Conservation (phyloP, 1,140 invertebrate genomes). For the Leptopilina boulardi region DNA sequence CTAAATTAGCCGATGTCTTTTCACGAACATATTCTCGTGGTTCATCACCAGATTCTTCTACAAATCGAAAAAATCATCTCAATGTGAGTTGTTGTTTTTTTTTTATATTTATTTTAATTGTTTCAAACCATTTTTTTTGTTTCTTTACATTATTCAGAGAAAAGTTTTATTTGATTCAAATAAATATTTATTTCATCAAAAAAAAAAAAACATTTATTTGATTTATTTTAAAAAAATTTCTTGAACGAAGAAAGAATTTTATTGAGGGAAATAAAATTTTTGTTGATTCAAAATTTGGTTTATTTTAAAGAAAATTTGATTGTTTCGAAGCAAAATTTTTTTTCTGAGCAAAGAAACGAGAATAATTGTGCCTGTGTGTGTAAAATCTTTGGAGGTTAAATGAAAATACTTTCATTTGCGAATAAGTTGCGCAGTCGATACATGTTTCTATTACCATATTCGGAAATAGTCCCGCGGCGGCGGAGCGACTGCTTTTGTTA, state of each 20-base stretch:
- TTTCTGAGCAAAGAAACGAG: not conserved
- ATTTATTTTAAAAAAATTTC: too few relatives aligned
- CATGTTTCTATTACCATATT: conserved; percentile 56
- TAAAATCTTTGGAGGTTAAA: conserved; percentile 33
- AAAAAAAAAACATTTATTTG: too few relatives aligned
- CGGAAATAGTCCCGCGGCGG: conserved; percentile 54
- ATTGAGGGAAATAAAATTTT: too few relatives aligned
- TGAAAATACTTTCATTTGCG: conserved; percentile 64
- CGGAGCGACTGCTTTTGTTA: conserved; percentile 32
- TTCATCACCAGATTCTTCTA: conserved; percentile 64
- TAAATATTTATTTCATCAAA: too few relatives aligned
- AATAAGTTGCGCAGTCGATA: conserved; percentile 56
- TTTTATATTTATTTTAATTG: not conserved
- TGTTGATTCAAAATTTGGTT: too few relatives aligned
- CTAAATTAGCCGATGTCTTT: conserved; percentile 77
- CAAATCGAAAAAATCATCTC: conserved; percentile 67
- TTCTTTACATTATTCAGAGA: too few relatives aligned
- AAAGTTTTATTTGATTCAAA: too few relatives aligned
- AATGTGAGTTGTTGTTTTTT: conserved; percentile 58
- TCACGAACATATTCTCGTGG: conserved; percentile 64
- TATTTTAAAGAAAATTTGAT: too few relatives aligned
- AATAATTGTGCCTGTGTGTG: not conserved
- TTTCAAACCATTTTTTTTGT: too few relatives aligned
- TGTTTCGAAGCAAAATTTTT: too few relatives aligned
- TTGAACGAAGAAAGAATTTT: too few relatives aligned